phyloP scores from a whole-genome alignment of 1,140 invertebrate genomes.

The Drosophila ironensis region DNA sequence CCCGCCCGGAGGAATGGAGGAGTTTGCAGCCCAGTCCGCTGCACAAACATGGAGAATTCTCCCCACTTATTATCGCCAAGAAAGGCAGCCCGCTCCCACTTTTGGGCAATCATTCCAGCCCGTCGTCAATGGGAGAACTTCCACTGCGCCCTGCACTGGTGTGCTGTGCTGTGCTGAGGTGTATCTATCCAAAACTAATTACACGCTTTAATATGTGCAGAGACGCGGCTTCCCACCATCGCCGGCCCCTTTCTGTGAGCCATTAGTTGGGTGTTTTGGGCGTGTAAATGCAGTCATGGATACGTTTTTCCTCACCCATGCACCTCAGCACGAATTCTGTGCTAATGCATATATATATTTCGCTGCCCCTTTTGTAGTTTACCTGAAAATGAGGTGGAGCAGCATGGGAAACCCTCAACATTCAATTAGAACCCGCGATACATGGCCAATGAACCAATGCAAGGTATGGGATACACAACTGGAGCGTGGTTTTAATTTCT shows the following conservation, averaged over 20 bases:
- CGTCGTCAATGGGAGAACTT: too few species aligned
- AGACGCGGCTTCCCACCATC: slow-evolving; percentile 11
- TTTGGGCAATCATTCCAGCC: too few species aligned
- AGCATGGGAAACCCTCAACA: not conserved
- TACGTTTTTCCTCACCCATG: slow-evolving; percentile 22
- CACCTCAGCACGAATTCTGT: too few species aligned
- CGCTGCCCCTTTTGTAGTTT: too few species aligned
- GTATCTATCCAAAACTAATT: slow-evolving; percentile 36
- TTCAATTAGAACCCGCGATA: slow-evolving; percentile 35
- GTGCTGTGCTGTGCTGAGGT: too few species aligned
- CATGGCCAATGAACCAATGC: slow-evolving; percentile 11
- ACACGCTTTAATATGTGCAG: slow-evolving; percentile 23
- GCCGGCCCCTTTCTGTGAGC: not conserved
- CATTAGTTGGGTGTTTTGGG: slow-evolving; percentile 41
- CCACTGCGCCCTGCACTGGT: too few species aligned
- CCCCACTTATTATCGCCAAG: slow-evolving; percentile 19
- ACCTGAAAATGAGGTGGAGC: not conserved
- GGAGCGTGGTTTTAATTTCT: slow-evolving; percentile 24
- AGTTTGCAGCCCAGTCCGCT: too few species aligned
- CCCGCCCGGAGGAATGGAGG: not conserved
- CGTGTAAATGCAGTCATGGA: slow-evolving; percentile 37
- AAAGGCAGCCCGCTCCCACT: too few species aligned
- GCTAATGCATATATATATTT: too few species aligned
- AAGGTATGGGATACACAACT: slow-evolving; percentile 4
- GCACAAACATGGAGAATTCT: slow-evolving; percentile 9